Conservation (phyloP, 2,797 vertebrate species). For the Bufotes viridis region DNA sequence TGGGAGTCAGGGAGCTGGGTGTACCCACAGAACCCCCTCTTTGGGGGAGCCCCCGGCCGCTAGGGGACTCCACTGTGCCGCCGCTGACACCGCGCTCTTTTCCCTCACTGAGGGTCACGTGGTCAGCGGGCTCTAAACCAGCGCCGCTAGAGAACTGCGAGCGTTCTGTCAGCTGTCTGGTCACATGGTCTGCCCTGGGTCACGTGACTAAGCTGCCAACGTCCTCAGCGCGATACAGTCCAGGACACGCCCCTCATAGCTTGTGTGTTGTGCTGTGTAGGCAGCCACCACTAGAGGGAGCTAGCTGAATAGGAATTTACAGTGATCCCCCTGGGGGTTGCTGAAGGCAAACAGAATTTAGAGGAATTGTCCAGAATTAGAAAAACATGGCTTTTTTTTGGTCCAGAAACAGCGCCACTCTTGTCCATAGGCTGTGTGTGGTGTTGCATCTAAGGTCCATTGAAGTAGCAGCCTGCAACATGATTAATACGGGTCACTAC, state of each 20-base stretch:
- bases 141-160: background rate
- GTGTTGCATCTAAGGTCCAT: no score
- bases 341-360: background rate
- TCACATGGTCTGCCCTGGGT: background rate
- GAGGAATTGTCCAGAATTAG: no score
- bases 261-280: background rate
- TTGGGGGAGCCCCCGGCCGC: background rate
- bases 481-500: no score
- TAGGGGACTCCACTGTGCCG: constrained; percentile 14
- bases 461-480: no score
- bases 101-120: background rate
- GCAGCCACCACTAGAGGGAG: background rate
- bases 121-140: background rate
- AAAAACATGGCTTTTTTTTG: no score
- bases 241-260: background rate
- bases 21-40: background rate
- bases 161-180: constrained; percentile 20
- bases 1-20: background rate
- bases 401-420: no score
- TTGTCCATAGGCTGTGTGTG: no score
- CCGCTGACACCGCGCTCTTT: no score
- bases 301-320: background rate
- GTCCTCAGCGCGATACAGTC: background rate
- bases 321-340: background rate
- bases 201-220: background rate